phyloP scores from a whole-genome alignment of 2,113 vertebrate genomes.

The Ptychochromis oligacanthus region DNA sequence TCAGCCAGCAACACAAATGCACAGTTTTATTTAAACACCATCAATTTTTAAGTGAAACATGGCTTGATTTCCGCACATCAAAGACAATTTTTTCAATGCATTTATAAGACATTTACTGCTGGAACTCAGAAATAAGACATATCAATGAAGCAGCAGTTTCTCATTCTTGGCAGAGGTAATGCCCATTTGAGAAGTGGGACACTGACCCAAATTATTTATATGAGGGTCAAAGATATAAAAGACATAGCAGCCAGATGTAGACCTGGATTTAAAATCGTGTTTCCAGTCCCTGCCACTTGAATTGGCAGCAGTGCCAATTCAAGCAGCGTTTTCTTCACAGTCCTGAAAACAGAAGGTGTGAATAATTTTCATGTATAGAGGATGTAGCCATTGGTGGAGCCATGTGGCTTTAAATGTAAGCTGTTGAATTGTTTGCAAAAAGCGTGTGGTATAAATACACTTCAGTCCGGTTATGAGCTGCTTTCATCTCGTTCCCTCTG shows the following conservation, averaged over 20 bases:
- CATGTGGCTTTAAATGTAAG: constrained; percentile 56
- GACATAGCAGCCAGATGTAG: not conserved
- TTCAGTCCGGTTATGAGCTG: not conserved
- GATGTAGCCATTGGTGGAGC: not conserved
- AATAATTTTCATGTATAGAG: constrained; percentile 21
- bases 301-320: not conserved
- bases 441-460: constrained; percentile 15
- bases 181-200: constrained; percentile 15
- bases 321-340: constrained; percentile 8
- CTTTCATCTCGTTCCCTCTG: not conserved
- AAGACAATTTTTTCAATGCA: not conserved
- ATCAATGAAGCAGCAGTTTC: not conserved
- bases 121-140: not conserved
- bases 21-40: not conserved
- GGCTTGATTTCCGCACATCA: not conserved
- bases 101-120: not conserved
- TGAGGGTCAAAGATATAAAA: not conserved
- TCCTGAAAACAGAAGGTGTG: constrained; percentile 52
- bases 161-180: not conserved
- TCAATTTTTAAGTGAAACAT: not conserved
- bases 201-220: constrained; percentile 8
- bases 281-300: not conserved
- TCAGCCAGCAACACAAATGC: not conserved
- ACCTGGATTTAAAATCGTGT: not conserved
- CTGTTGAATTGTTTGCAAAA: constrained; percentile 40